phyloP scores from a whole-genome alignment of 2,888 invertebrate species.

The Pyrochroa serraticornis region DNA sequence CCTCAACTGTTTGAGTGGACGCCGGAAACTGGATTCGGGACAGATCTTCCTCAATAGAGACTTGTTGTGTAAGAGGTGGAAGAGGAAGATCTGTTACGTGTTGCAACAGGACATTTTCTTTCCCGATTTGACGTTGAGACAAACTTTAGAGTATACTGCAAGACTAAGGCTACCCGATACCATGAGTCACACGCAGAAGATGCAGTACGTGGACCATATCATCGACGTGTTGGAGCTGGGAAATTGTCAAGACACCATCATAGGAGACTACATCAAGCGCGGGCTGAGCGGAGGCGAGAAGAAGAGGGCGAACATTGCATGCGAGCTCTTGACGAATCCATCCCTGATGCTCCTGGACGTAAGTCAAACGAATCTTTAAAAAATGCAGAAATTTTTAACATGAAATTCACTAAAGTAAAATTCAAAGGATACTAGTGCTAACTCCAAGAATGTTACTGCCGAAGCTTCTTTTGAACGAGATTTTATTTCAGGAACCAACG shows the following conservation, averaged over 20 bases:
- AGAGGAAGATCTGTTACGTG: constrained; percentile 79
- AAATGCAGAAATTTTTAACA: too few species aligned
- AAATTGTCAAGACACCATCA: constrained; percentile 77
- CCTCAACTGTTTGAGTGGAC: constrained; percentile 75
- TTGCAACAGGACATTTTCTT: constrained; percentile 84
- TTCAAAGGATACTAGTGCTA: too few species aligned
- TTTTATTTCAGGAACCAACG: constrained; percentile 73
- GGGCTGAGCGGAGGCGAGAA: constrained; percentile 84
- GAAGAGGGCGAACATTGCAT: constrained; percentile 82
- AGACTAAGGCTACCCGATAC: constrained; percentile 71
- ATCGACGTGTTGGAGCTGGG: constrained; percentile 76
- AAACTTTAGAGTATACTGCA: constrained; percentile 72
- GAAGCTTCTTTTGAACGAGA: constrained; percentile 5
- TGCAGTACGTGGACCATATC: constrained; percentile 78
- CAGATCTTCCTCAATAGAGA: constrained; percentile 57
- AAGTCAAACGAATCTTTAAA: too few species aligned
- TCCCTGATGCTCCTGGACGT: constrained; percentile 80
- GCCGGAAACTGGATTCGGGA: constrained; percentile 70
- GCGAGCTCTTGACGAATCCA: constrained; percentile 81
- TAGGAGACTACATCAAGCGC: constrained; percentile 76
- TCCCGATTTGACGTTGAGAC: constrained; percentile 76
- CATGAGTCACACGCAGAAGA: constrained; percentile 73
- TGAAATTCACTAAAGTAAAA: too few species aligned
- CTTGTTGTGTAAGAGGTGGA: constrained; percentile 62
- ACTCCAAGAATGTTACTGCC: too few species aligned